Conservation (phyloP, 2,113 vertebrate species). For the Dicerorhinus sumatrensis region DNA sequence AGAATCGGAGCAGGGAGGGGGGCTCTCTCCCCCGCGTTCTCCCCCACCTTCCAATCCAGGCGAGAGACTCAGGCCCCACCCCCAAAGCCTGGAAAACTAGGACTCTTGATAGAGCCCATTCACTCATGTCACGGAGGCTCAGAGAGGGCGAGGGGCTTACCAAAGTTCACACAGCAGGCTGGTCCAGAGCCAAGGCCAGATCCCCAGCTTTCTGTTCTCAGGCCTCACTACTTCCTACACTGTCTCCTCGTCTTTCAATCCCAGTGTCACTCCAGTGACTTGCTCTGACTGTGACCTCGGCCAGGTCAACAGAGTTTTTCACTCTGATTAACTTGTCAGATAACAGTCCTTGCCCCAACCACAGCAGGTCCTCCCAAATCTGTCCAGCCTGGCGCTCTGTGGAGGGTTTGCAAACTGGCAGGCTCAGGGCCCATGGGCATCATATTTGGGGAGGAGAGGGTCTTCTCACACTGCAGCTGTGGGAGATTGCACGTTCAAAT, state of each 20-base stretch:
- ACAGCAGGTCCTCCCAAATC: neutral
- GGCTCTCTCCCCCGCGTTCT: accelerated
- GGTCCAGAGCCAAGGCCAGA: neutral
- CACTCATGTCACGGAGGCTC: neutral
- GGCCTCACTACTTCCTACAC: neutral
- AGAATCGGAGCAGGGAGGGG: neutral
- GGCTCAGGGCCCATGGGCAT: accelerated
- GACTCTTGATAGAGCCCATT: neutral
- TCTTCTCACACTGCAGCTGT: neutral
- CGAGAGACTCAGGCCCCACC: neutral
- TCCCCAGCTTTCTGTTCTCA: accelerated
- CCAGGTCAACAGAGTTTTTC: neutral
- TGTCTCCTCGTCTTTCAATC: accelerated
- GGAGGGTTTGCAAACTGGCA: neutral
- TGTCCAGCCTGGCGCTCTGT: neutral
- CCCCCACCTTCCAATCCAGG: neutral
- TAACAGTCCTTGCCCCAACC: neutral
- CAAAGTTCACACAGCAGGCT: neutral
- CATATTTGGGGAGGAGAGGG: neutral
- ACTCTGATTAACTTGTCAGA: neutral
- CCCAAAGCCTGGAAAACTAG: neutral
- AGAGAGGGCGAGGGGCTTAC: neutral
- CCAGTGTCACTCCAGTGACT: neutral
- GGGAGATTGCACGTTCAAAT: neutral
- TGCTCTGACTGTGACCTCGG: neutral